Percentiles rank a stretch among this genome's conserved stretches.
These are phyloP conservation scores for Platyura marginata DNA, from an alignment of 1,140 invertebrate species.

Conservation along the genomic window DNA sequence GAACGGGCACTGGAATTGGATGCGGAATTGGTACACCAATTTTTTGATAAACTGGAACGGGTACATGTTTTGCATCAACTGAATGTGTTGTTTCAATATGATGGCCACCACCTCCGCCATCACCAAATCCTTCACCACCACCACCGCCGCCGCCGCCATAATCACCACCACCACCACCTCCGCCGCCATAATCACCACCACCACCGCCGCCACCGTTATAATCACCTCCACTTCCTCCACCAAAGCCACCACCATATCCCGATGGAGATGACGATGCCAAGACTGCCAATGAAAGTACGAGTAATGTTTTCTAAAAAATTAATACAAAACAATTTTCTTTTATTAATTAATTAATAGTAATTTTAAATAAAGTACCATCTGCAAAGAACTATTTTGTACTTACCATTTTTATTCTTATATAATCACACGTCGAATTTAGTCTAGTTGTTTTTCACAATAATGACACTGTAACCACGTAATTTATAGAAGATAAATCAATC, in stretches of 20 bases:
- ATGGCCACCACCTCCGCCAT: conserved; percentile 13
- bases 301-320: too few species aligned
- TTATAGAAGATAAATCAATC: neutral
- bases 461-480: neutral
- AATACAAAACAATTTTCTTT: too few species aligned
- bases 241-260: too few species aligned
- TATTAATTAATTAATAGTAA: too few species aligned
- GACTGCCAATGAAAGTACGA: too few species aligned
- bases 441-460: neutral
- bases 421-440: too few species aligned
- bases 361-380: neutral
- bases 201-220: neutral
- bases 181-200: neutral
- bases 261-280: too few species aligned
- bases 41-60: conserved; percentile 54
- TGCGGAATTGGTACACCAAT: conserved; percentile 55
- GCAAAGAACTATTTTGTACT: neutral
- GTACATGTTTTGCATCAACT: conserved; percentile 45
- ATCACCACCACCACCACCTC: neutral
- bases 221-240: neutral
- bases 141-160: conserved; percentile 1
- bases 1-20: conserved; percentile 50
- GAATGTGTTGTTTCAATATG: conserved; percentile 31
- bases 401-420: neutral
- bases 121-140: conserved; percentile 7